A percentile compares a stretch with the other conserved stretches of the same genome.
phyloP scores from a whole-genome alignment of 2,888 invertebrate species.

The Eudemis profundana region DNA sequence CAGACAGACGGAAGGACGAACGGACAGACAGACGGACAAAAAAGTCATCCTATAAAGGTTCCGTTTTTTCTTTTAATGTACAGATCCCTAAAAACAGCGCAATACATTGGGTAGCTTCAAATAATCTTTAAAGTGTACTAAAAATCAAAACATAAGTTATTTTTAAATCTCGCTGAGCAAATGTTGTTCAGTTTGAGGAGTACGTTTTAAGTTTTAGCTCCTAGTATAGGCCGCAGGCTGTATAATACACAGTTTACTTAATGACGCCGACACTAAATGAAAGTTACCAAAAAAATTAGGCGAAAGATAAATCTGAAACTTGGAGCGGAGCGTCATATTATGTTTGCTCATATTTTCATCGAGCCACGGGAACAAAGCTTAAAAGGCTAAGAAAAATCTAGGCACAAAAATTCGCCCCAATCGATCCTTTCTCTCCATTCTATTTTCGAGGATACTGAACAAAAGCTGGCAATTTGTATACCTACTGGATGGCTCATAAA shows the following conservation, averaged over 20 bases:
- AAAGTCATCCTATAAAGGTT: no score
- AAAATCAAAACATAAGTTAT: no score
- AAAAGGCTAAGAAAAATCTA: slow-evolving; percentile 35
- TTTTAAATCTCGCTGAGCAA: no score
- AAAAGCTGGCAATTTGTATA: slow-evolving; percentile 42
- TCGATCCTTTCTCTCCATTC: slow-evolving; percentile 33
- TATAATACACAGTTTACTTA: neutral
- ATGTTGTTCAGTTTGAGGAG: no score
- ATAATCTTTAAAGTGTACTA: no score
- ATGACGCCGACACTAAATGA: neutral
- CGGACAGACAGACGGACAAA: no score
- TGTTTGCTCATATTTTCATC: slow-evolving; percentile 27
- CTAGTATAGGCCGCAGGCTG: no score
- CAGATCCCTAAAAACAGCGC: no score
- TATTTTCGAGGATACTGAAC: slow-evolving; percentile 37
- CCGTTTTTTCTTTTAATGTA: no score
- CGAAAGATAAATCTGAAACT: neutral
- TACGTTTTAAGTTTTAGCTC: no score
- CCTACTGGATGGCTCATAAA: slow-evolving; percentile 40
- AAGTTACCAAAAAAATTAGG: slow-evolving; percentile 1
- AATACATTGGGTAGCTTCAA: no score
- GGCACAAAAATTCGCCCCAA: slow-evolving; percentile 26
- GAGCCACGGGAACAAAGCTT: slow-evolving; percentile 20
- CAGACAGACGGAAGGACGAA: no score
- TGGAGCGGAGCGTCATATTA: slow-evolving; percentile 2